Base-by-base conservation (phyloP, 2,797 vertebrate genomes). In the Microhierax caerulescens region DNA sequence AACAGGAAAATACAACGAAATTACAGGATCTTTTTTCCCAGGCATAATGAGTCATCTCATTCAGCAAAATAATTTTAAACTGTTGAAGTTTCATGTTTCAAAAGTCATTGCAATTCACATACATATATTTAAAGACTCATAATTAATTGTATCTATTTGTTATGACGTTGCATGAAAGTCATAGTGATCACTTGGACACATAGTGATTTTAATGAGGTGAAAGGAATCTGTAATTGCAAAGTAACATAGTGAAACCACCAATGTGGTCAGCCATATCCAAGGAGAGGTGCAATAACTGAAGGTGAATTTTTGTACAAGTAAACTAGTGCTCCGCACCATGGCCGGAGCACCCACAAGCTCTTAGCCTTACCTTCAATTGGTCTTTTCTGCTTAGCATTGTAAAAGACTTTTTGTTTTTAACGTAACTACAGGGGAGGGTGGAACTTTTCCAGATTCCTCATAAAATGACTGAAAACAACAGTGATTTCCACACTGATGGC, bases 1-100 rank as follows among this genome's bases (percentile, higher is more conserved):
- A 85, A 89, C 64, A 94, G 70, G 45, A 96, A 97, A 94, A 89
- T 43, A 88, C 51, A 87, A 68, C 8, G 48, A 96, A 95, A 94
- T 93, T 73, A 75, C n/a, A 95, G 30, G 61, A 85, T 83, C 32
- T 67, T 83, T 88, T 85, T 94, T 23, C 34, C 48, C 47, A 77
- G 47, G 27, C 87, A 75, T 41, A 53, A 65, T 95, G 75, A 96
- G 39, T 92, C 94, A 92, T 72, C 65, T 88, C 48, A 81, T 69
- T 83, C 47, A 64, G 59, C 56, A 89, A 96, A 87, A 85, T 24
- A 75, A 70, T 80, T 82, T 81, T 60, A 56, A 87, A 89, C 25
- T 68, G 37, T 85, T 78, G 54, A 73, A 61, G 51, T 54, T 92
- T 75, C 21, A 54, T 19, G 27, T 80, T 94, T 92, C 41, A 88